Conservation (phyloP, 2,888 invertebrate genomes). For the Amphipoea oculea region DNA sequence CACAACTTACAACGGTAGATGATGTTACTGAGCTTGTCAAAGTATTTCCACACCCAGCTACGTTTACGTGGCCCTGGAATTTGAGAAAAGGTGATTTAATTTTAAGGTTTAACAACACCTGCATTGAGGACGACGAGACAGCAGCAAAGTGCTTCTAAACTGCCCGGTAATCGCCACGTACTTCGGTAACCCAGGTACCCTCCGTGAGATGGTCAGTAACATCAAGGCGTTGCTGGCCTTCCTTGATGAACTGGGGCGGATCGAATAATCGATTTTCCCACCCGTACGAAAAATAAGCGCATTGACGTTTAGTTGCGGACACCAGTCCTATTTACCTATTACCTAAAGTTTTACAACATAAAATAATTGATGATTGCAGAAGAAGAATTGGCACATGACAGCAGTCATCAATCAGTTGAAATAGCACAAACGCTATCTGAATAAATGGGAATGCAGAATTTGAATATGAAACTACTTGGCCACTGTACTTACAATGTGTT, state of each 20-base stretch:
- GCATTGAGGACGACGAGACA: background rate
- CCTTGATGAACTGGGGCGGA: background rate
- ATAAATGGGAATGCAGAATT: background rate
- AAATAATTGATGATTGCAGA: background rate
- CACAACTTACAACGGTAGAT: constrained; percentile 86
- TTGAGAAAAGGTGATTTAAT: constrained; percentile 1
- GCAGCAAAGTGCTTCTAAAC: background rate
- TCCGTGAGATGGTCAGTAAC: background rate
- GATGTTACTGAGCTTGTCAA: constrained; percentile 82
- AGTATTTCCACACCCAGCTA: constrained; percentile 89
- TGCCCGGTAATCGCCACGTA: background rate
- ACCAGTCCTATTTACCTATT: background rate
- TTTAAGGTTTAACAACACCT: background rate
- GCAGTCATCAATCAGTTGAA: background rate
- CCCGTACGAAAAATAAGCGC: background rate
- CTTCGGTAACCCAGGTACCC: background rate
- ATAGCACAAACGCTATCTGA: background rate
- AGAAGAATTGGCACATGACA: background rate
- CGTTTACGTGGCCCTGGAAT: constrained; percentile 82
- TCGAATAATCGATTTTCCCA: too few relatives aligned
- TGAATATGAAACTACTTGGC: background rate
- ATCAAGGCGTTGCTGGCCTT: background rate
- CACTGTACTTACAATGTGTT: background rate
- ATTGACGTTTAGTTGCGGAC: background rate
- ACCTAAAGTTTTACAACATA: background rate